Evolutionary conservation across 2,888 invertebrate species (phyloP).

Genomic region (Chouioia cunea): DNA sequence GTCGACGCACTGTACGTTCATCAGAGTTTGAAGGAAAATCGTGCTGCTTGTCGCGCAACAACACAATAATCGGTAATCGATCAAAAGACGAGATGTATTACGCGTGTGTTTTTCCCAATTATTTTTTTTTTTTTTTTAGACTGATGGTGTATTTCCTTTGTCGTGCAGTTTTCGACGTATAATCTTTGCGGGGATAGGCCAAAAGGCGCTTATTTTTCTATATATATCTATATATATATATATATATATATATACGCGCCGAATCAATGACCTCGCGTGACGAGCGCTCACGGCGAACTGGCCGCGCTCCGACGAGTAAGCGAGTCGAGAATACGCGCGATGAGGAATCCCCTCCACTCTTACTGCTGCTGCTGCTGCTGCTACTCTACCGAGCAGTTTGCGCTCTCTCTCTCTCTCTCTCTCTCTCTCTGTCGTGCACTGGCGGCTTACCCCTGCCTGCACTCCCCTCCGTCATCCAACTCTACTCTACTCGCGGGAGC

Average conservation of each 20-base stretch:
- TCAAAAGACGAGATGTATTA: too few relatives aligned
- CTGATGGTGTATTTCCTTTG: background rate
- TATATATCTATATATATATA: too few relatives aligned
- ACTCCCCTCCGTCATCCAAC: constrained; percentile 46
- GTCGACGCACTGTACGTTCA: too few relatives aligned
- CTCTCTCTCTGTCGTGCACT: constrained; percentile 41
- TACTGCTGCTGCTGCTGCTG: constrained; percentile 51
- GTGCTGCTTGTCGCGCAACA: too few relatives aligned
- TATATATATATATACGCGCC: too few relatives aligned
- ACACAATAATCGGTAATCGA: too few relatives aligned
- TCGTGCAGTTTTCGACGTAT: background rate
- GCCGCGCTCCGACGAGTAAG: constrained; percentile 70
- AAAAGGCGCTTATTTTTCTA: background rate
- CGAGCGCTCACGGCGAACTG: constrained; percentile 86
- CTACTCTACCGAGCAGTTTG: constrained; percentile 53
- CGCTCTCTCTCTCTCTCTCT: constrained; percentile 50
- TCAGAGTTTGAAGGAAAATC: too few relatives aligned
- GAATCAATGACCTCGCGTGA: constrained; percentile 42
- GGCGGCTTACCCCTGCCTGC: constrained; percentile 53
- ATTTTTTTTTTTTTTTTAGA: background rate
- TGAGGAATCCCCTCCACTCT: constrained; percentile 52
- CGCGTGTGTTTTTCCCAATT: too few relatives aligned
- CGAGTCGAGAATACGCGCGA: constrained; percentile 50
- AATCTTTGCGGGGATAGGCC: background rate
- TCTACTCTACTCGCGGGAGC: constrained; percentile 60